A percentile compares a stretch with the other conserved stretches of the same genome.
phyloP scores from a whole-genome alignment of 2,888 invertebrate genomes.

The Gibbula magus region DNA sequence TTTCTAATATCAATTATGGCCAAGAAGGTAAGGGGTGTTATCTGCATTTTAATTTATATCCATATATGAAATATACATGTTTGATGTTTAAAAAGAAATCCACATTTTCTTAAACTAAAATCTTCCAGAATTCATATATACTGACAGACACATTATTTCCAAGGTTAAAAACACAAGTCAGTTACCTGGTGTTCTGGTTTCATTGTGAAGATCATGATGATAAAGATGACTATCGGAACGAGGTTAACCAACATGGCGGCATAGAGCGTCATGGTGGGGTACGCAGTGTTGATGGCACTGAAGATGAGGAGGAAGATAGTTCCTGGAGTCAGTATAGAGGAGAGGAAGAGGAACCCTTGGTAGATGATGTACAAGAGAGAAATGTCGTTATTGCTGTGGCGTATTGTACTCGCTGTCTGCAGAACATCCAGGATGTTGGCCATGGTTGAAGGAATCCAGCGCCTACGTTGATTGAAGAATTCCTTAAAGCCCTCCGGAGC shows the following conservation, averaged over 20 bases:
- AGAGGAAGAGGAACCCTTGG: conserved; percentile 72
- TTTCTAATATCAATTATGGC: too few species aligned
- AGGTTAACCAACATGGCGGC: conserved; percentile 77
- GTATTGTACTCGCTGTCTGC: conserved; percentile 25
- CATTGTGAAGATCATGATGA: conserved; percentile 53
- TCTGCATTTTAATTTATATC: too few species aligned
- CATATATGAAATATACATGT: too few species aligned
- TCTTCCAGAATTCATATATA: too few species aligned
- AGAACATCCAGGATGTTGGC: conserved; percentile 59
- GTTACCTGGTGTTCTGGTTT: conserved; percentile 81
- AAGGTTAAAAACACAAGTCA: background rate
- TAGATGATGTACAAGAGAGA: conserved; percentile 48
- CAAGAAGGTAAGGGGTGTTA: too few species aligned
- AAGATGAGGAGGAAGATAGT: conserved; percentile 82
- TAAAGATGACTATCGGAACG: conserved; percentile 55
- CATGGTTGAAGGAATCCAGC: conserved; percentile 62
- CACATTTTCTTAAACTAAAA: too few species aligned
- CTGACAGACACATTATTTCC: too few species aligned
- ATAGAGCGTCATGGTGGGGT: conserved; percentile 77
- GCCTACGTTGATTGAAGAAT: conserved; percentile 62
- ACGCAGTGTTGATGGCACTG: conserved; percentile 52
- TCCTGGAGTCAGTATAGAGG: conserved; percentile 96
- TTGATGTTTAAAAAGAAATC: too few species aligned
- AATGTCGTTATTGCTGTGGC: conserved; percentile 42
- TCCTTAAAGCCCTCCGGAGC: conserved; percentile 95